A percentile compares a stretch with the other conserved stretches of the same genome.
Conservation (phyloP, 2,888 invertebrate genomes). For the Xanthia togata region DNA sequence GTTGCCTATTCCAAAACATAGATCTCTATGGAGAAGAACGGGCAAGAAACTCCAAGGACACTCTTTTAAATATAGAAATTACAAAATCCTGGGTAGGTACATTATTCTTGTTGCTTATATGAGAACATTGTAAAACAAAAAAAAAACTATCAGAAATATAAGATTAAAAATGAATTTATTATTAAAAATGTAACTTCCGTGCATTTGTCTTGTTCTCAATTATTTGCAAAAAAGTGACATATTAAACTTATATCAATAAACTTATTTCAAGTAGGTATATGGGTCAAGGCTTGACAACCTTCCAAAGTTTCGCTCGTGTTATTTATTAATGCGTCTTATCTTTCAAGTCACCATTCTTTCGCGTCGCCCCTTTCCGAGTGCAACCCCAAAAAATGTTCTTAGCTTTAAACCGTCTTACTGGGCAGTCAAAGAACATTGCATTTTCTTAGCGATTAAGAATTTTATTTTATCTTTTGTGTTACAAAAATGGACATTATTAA, state of each 20-base stretch:
- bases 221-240: not conserved
- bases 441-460: no score
- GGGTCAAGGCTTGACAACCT: slow-evolving; percentile 48
- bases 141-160: no score
- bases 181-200: not conserved
- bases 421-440: not conserved
- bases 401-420: slow-evolving; percentile 30
- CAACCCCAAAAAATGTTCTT: slow-evolving; percentile 31
- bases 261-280: slow-evolving; percentile 4
- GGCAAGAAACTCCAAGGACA: no score
- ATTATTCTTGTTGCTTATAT: no score
- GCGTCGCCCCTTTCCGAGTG: slow-evolving; percentile 34
- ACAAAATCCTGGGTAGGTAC: no score
- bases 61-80: no score
- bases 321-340: slow-evolving; percentile 56
- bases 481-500: not conserved
- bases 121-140: no score
- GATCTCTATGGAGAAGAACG: no score
- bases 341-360: slow-evolving; percentile 31
- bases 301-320: slow-evolving; percentile 30
- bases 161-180: no score
- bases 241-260: not conserved
- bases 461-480: not conserved
- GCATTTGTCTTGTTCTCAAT: not conserved
- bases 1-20: no score